phyloP scores from a whole-genome alignment of 37 sponge, comb jelly and placozoan species.

The Bolinopsis microptera region DNA sequence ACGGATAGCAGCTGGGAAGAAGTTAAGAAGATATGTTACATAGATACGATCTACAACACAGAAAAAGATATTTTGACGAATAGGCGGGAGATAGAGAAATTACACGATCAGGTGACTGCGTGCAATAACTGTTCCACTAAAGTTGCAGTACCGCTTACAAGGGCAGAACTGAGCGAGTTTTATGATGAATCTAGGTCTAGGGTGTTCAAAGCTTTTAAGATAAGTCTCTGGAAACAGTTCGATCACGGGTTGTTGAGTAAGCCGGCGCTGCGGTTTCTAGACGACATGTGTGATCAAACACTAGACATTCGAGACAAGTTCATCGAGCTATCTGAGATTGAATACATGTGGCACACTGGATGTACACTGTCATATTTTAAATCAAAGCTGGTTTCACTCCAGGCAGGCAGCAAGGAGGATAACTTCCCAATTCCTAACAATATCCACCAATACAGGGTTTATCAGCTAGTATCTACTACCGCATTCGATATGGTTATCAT shows the following conservation, averaged over 20 bases:
- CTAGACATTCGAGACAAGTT: conserved; percentile 79
- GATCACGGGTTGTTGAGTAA: conserved; percentile 83
- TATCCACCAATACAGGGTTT: conserved; percentile 53
- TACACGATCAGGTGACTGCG: conserved; percentile 36
- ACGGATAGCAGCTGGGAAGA: conserved; percentile 88
- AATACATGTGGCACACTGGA: conserved; percentile 74
- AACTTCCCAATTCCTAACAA: conserved; percentile 35
- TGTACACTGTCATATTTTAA: neutral
- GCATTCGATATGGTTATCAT: conserved; percentile 75
- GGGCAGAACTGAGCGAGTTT: conserved; percentile 81
- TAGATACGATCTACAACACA: conserved; percentile 31
- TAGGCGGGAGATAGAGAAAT: conserved; percentile 31
- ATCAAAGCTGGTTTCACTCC: neutral
- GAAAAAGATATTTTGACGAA: neutral
- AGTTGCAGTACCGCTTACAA: conserved; percentile 74
- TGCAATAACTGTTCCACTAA: conserved; percentile 69
- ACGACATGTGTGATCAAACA: conserved; percentile 76
- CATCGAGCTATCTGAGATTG: conserved; percentile 77
- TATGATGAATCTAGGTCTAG: conserved; percentile 78
- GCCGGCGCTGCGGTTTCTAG: conserved; percentile 80
- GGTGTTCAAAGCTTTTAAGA: conserved; percentile 88
- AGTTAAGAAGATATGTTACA: conserved; percentile 71
- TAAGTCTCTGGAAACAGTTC: conserved; percentile 93
- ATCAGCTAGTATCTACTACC: conserved; percentile 66
- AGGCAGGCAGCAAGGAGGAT: neutral